Percentiles rank a stretch among this genome's conserved stretches.
phyloP scores from a whole-genome alignment of 2,113 vertebrate species.

The Motacilla alba region DNA sequence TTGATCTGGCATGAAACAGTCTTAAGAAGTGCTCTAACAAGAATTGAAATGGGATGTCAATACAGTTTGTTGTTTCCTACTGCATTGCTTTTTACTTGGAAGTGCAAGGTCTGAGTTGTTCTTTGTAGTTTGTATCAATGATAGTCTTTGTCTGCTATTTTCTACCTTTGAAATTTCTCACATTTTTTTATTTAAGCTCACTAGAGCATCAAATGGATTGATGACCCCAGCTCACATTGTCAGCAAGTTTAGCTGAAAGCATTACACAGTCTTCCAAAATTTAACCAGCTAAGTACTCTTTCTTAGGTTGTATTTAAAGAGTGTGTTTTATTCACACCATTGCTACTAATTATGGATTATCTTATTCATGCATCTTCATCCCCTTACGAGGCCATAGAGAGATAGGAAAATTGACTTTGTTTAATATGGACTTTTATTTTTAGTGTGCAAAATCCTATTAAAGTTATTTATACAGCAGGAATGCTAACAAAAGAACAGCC shows the following conservation, averaged over 20 bases:
- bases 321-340: not conserved
- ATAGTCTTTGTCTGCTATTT: not conserved
- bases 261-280: not conserved
- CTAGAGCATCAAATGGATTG: not conserved
- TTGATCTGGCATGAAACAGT: accelerated
- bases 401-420: not conserved
- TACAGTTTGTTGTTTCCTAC: not conserved
- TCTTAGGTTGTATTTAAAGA: not conserved
- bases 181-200: not conserved
- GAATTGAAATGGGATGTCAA: not conserved
- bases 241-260: not conserved
- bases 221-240: not conserved
- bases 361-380: not conserved
- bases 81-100: not conserved
- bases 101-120: not conserved
- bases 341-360: not conserved
- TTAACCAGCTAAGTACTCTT: not conserved
- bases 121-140: not conserved
- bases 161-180: not conserved
- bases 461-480: not conserved
- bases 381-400: not conserved
- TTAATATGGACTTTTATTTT: not conserved
- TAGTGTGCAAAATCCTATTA: not conserved
- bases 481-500: not conserved
- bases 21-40: not conserved